Base-by-base conservation (phyloP, 2,113 vertebrate genomes). In the Parotia lawesii region DNA sequence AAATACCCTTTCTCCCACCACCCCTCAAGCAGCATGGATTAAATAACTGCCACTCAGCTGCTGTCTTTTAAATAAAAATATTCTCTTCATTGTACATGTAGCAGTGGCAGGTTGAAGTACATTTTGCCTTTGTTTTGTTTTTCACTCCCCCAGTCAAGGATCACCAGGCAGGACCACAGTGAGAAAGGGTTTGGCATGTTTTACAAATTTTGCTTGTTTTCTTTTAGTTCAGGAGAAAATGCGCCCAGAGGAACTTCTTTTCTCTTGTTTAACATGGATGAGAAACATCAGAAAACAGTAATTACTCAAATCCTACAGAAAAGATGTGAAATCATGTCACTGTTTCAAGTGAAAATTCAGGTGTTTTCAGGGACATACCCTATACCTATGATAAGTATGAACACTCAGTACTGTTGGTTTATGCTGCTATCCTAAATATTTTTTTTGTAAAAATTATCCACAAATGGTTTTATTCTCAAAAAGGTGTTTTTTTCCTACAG, bases 31-130 rank as follows among this genome's bases (percentile, higher is more conserved):
- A 96, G 88, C 94, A 94, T 77, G 94, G 91, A 97, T 97, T 96
- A 97, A 96, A 95, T 95, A 96, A 97, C 91, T 94, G 67, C 92
- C 77, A 80, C 89, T 97, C 89, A 92, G 96, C 92, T 97, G 88
- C 95, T 96, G 66, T 82, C 93, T 96, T 97, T 95, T 87, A 95
- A 97, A 97, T 87, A 96, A 97, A 96, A 97, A 93, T 95, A 96
- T 85, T 94, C 93, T 90, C 94, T 90, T 95, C 85, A 28, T 88
- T 96, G 87, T 94, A 83, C 57, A 33, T 40, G 35, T 87, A 74
- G 94, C 74, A 82, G 69, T 87, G 79, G 90, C 84, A 97, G 78
- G 81, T 31, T 94, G 65, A 95, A 92, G 85, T 89, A 86, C 18
- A 44, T 95, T 96, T 91, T 23, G 13, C 85, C 65, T 95, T 86